phyloP scores from a whole-genome alignment of 2,113 vertebrate genomes.

The Candoia aspera region DNA sequence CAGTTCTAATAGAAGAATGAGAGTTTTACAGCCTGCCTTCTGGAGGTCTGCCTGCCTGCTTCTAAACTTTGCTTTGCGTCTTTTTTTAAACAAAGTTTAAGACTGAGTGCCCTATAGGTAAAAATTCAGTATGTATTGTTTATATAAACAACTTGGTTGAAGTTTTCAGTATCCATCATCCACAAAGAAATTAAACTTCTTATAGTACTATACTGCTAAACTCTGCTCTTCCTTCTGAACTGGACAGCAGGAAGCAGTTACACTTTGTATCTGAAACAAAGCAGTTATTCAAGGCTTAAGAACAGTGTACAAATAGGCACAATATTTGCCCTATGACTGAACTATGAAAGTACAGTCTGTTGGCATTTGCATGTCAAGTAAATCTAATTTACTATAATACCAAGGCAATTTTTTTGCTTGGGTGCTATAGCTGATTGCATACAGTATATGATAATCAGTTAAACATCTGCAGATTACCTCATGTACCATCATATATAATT shows the following conservation, averaged over 20 bases:
- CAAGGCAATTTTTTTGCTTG: constrained; percentile 5
- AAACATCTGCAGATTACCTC: constrained; percentile 14
- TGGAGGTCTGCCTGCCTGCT: background rate
- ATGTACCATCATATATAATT: background rate
- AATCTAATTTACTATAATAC: constrained; percentile 15
- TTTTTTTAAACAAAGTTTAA: background rate
- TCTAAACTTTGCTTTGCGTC: background rate
- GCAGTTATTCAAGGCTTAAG: background rate
- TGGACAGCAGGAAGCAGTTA: background rate
- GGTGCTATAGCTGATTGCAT: background rate
- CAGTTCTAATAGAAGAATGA: background rate
- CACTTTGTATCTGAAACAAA: background rate
- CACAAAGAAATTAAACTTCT: background rate
- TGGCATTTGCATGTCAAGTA: too few relatives aligned
- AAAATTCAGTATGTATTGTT: background rate
- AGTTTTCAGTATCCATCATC: background rate
- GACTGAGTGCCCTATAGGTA: background rate
- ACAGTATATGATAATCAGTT: background rate
- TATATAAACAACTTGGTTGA: background rate
- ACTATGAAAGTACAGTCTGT: background rate
- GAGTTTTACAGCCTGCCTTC: too few relatives aligned
- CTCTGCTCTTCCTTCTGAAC: background rate
- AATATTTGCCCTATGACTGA: constrained; percentile 1
- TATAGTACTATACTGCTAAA: background rate
- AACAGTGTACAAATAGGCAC: background rate